phyloP scores from a whole-genome alignment of 2,888 invertebrate genomes.

The Trichopoda pennipes region DNA sequence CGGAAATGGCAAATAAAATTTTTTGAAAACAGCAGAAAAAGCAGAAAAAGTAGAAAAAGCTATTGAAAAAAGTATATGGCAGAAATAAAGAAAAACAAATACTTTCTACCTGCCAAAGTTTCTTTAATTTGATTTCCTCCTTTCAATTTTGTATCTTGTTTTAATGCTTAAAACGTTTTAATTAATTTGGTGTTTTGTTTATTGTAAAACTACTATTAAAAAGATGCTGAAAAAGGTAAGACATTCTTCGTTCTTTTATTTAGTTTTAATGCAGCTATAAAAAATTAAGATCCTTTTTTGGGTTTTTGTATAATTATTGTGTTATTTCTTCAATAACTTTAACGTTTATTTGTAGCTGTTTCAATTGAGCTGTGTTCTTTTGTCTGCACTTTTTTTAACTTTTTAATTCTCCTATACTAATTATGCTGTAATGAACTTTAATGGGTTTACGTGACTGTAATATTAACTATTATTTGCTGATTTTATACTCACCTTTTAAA shows the following conservation, averaged over 20 bases:
- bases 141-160: slow-evolving; percentile 17
- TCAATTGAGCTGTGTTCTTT: background rate
- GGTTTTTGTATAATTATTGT: slow-evolving; percentile 30
- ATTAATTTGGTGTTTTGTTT: slow-evolving; percentile 66
- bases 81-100: background rate
- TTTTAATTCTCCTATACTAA: slow-evolving; percentile 64
- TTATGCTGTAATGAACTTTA: slow-evolving; percentile 72
- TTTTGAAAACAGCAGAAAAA: background rate
- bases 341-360: background rate
- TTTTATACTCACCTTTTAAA: slow-evolving; percentile 2
- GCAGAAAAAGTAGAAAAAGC: background rate
- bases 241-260: slow-evolving; percentile 1
- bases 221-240: slow-evolving; percentile 7
- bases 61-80: background rate
- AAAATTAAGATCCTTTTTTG: background rate
- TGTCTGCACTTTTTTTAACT: background rate
- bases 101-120: background rate
- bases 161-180: slow-evolving; percentile 62
- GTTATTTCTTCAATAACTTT: slow-evolving; percentile 36
- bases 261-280: background rate
- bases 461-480: slow-evolving; percentile 57
- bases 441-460: slow-evolving; percentile 71
- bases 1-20: slow-evolving; percentile 4
- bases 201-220: slow-evolving; percentile 52
- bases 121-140: background rate